A percentile compares a stretch with the other conserved stretches of the same genome.
Evolutionary conservation across 2,113 vertebrate species (phyloP).

Genomic region (Scalopus aquaticus): DNA sequence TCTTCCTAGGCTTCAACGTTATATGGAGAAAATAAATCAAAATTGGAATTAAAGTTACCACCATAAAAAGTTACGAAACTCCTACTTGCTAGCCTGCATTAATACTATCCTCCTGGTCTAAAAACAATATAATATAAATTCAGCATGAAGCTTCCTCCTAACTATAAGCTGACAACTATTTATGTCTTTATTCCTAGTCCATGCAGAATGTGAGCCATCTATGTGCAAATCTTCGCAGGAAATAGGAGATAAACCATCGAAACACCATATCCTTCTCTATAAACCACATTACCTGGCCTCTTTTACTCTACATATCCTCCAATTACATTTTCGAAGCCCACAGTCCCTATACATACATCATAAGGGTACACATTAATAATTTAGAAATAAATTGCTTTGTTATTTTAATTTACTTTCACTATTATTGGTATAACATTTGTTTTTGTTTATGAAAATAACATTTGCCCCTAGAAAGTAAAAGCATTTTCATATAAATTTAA

Average conservation of each 20-base stretch:
- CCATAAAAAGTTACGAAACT: not conserved
- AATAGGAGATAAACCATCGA: not conserved
- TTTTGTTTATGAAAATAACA: conserved; percentile 22
- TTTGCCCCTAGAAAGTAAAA: conserved; percentile 37
- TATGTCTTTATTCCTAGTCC: not conserved
- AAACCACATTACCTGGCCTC: not conserved
- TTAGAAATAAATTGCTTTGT: conserved; percentile 25
- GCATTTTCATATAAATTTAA: conserved; percentile 21
- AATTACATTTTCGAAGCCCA: not conserved
- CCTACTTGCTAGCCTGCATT: not conserved
- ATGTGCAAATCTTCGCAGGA: not conserved
- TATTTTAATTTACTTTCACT: conserved; percentile 1
- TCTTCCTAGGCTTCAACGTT: not conserved
- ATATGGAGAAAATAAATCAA: not conserved
- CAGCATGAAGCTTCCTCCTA: not conserved
- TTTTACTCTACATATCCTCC: not conserved
- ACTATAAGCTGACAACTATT: not conserved
- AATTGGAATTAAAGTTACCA: conserved; percentile 3
- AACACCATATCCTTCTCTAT: not conserved
- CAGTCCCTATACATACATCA: not conserved
- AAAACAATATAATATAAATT: not conserved
- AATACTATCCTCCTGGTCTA: not conserved
- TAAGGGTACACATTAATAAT: not conserved
- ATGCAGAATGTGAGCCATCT: not conserved
- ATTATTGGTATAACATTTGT: not conserved